These are phyloP conservation scores for Eustalomyia histrio DNA, from an alignment of 2,888 invertebrate genomes.

Conservation along the genomic window DNA sequence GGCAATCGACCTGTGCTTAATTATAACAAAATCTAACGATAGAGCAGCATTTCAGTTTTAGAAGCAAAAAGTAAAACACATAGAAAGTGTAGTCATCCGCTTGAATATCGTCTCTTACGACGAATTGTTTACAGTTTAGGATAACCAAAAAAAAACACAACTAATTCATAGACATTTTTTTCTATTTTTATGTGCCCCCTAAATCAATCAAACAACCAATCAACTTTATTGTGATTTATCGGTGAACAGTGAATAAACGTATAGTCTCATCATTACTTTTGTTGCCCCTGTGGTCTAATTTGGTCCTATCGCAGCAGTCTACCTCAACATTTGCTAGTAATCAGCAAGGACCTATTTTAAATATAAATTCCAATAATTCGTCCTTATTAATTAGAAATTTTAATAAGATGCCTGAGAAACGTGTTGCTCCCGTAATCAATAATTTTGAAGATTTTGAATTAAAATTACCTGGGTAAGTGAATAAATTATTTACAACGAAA, in stretches of 20 bases:
- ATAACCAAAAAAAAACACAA: constrained; percentile 37
- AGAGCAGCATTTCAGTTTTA: constrained; percentile 64
- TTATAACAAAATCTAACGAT: constrained; percentile 57
- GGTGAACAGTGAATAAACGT: constrained; percentile 59
- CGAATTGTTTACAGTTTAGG: constrained; percentile 31
- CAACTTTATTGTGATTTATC: constrained; percentile 1
- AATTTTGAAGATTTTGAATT: constrained; percentile 74
- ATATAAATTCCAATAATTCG: constrained; percentile 5
- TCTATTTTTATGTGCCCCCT: constrained; percentile 11
- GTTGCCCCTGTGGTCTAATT: constrained; percentile 59
- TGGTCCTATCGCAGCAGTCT: constrained; percentile 46
- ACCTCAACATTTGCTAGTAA: constrained; percentile 23
- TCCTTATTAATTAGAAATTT: constrained; percentile 34
- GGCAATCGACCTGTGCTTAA: constrained; percentile 56
- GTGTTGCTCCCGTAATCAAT: constrained; percentile 72
- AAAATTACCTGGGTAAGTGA: constrained; percentile 75
- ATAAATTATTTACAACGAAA: not conserved
- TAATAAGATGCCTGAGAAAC: constrained; percentile 73
- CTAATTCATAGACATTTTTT: constrained; percentile 7
- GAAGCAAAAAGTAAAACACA: constrained; percentile 60
- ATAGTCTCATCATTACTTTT: constrained; percentile 55
- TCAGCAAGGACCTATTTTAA: constrained; percentile 19
- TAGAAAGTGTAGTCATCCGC: constrained; percentile 48
- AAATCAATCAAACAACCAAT: not conserved
- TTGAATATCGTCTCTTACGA: constrained; percentile 49